Evolutionary conservation across 2,113 vertebrate genomes (phyloP).

Genomic region (Nansenia antarctica): DNA sequence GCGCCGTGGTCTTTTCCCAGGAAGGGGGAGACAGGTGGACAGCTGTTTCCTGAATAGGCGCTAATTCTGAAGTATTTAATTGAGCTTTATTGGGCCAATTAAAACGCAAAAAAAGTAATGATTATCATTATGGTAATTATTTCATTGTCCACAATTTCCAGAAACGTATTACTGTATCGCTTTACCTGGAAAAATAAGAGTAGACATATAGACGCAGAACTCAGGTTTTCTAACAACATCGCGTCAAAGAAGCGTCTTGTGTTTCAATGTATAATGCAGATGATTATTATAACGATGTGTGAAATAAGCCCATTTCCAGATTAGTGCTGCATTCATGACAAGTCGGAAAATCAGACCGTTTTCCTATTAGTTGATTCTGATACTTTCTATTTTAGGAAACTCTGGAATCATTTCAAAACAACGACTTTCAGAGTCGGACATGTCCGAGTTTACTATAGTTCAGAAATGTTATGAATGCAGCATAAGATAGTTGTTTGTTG

Average conservation of each 20-base stretch:
- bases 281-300: too few relatives aligned
- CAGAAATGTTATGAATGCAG: too few relatives aligned
- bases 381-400: too few relatives aligned
- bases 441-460: too few relatives aligned
- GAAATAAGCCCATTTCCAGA: too few relatives aligned
- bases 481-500: too few relatives aligned
- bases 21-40: conserved; percentile 52
- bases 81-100: conserved; percentile 37
- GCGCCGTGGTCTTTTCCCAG: conserved; percentile 49
- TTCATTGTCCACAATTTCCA: conserved; percentile 18
- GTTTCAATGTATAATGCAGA: background rate
- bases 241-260: conserved; percentile 35
- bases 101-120: conserved; percentile 29
- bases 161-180: too few relatives aligned
- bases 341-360: too few relatives aligned
- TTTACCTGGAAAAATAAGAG: background rate
- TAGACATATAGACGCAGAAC: conserved; percentile 7
- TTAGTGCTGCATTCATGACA: too few relatives aligned
- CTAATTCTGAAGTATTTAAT: conserved; percentile 52
- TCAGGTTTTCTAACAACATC: conserved; percentile 16
- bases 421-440: too few relatives aligned
- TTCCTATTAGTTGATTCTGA: too few relatives aligned
- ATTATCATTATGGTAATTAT: conserved; percentile 42
- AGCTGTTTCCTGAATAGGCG: conserved; percentile 48
- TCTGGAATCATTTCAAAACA: too few relatives aligned